phyloP scores from a whole-genome alignment of 2,113 vertebrate genomes.

The Spheniscus mendiculus region DNA sequence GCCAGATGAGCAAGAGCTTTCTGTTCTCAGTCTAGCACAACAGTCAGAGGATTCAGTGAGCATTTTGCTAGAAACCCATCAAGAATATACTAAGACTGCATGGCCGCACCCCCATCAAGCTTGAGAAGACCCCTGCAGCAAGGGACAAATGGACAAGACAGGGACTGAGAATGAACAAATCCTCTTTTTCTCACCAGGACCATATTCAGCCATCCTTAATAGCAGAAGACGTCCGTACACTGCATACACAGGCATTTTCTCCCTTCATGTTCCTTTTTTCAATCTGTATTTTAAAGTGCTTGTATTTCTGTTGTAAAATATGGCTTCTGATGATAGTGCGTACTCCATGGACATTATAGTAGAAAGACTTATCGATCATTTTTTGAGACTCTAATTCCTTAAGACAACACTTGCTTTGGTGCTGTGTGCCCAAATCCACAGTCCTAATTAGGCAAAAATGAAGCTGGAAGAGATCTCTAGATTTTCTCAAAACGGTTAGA shows the following conservation, averaged over 20 bases:
- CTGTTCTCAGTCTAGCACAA: background rate
- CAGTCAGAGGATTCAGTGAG: background rate
- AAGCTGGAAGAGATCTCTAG: background rate
- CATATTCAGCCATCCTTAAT: background rate
- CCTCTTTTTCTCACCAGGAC: background rate
- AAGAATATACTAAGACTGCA: background rate
- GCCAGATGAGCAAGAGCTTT: constrained; percentile 11
- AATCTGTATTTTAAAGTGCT: background rate
- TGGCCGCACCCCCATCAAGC: background rate
- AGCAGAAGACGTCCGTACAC: background rate
- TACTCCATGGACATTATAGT: background rate
- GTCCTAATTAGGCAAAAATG: background rate
- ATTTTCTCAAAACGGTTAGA: background rate
- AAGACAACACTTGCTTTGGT: background rate
- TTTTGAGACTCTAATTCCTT: background rate
- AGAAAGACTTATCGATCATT: background rate
- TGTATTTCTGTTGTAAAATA: background rate
- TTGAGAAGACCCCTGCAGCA: background rate
- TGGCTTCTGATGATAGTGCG: background rate
- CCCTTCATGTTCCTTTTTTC: background rate
- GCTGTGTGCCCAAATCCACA: background rate
- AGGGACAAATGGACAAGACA: background rate
- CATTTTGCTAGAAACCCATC: background rate
- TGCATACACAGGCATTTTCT: background rate
- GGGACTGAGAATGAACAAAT: background rate